Base-by-base conservation (phyloP, 2,797 vertebrate species). In the Zalophus californianus region DNA sequence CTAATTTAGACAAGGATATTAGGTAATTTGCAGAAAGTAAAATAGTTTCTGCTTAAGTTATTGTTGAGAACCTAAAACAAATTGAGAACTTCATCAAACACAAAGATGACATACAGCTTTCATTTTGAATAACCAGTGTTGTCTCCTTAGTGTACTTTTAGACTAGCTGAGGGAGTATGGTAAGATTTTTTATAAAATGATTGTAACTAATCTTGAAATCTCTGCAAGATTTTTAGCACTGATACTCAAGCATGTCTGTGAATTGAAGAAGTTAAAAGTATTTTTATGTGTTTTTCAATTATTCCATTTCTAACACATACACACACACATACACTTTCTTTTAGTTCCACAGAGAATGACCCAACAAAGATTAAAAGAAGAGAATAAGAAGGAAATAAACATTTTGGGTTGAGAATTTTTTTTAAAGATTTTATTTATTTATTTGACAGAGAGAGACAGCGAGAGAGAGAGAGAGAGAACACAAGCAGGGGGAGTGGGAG, bases 11-110 rank as follows among this genome's bases (percentile, higher is more conserved):
- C 58, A 79, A 97, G 11, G 16, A 75, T 6, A 50, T 23, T 35
- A 56, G 1, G 0, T 73, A 5, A 72, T 90, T 97, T 93, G 41
- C 7, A 93, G 52, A 93, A 96, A 56, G 18, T 7, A 48, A 91
- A 41, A 4, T 11, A 73, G 38, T 96, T 96, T 72, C 3, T 18
- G 41, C 92, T 25, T 72, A 90, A 96, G 70, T 50, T 38, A 5
- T 18, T 92, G 1, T 27, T 95, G 94, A 97, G 32, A 72, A 80
- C 2, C 3, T 64, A 83, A 97, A n/a, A 80, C 52, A 91, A 38
- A 58, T 25, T 38, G 0, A 93, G 32, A 97, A 95, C 23, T 64
- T 91, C 83, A 86, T 94, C 35, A 86, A 72, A 48, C 14, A 90
- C 1, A 35, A 95, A 96, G 70, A n/a, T 41, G 50, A 92, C 10